Base-by-base conservation (phyloP, 1,140 invertebrate species). In the Eurosta solidaginis region DNA sequence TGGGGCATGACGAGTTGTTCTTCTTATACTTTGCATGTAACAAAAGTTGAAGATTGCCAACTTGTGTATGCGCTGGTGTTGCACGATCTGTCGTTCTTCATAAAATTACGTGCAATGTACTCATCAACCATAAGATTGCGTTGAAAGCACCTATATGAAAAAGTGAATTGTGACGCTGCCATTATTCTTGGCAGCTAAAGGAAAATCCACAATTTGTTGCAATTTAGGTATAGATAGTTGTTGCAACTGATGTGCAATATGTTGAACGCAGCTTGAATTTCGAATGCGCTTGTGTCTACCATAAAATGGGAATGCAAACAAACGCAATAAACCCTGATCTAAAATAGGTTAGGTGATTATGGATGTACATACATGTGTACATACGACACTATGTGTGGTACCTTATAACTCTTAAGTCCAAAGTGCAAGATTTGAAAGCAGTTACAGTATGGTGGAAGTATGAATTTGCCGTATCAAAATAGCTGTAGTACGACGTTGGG, bases 241-340 rank as follows among this genome's bases (percentile, higher is more conserved):
- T 68, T 40, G 59, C 59, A 68, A 68, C 59, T 40, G 59, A 68
- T 68, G 33, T 68, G 59, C 59, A 68, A 68, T 68, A 68, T 68
- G 59, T 68, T 68, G 33, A n/a, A 68, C 59, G 59, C 59, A 68
- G 59, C 33, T 68, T 68, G 33, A 40, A 10, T 10, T 40, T 36
- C 22, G 59, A 12, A 68, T n/a, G 59, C 59, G 59, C 27, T 33
- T 20, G 33, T 29, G 59, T 7, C 33, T 1, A 20, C 36, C n/a
- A n/a, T n/a, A n/a, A 68, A 68, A 68, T 36, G 17, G 59, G 6
- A 40, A 36, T 36, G 59, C n/a, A 33, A n/a, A n/a, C n/a, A n/a
- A 68, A 68, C 59, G 59, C 59, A 68, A 42, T 68, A 40, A 68
- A 68, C 59, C 40, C 59, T 9, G 59, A 68, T 68, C 33, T 68